These are phyloP conservation scores for Trachemys scripta DNA, from an alignment of 2,113 vertebrate genomes.

Conservation along the genomic window DNA sequence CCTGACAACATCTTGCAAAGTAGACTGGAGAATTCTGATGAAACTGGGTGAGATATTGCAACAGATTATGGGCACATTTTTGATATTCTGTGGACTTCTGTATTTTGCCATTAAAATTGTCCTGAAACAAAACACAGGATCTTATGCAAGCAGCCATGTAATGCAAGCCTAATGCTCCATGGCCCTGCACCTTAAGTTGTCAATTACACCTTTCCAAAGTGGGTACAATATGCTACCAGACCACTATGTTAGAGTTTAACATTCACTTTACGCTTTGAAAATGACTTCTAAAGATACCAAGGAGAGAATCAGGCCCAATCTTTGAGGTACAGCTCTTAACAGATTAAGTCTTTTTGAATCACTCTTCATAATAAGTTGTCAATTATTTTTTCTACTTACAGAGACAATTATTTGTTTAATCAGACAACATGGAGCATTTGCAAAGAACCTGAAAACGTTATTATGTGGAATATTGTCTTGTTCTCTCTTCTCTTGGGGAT, in stretches of 20 bases:
- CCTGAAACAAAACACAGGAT: not conserved
- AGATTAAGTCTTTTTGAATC: not conserved
- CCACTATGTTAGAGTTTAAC: not conserved
- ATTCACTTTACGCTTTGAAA: not conserved
- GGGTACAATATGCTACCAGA: not conserved
- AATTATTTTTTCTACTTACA: conserved; percentile 16
- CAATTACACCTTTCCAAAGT: not conserved
- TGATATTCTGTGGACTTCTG: not conserved
- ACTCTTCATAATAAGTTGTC: not conserved
- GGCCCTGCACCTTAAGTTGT: not conserved
- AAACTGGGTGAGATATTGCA: not conserved
- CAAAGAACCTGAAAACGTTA: conserved; percentile 74
- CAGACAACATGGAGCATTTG: conserved; percentile 80
- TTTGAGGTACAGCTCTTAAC: not conserved
- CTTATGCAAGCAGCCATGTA: not conserved
- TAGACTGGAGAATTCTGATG: not conserved
- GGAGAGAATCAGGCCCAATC: not conserved
- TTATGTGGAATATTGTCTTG: conserved; percentile 85
- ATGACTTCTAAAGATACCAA: not conserved
- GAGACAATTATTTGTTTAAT: conserved; percentile 84
- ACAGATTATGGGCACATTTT: not conserved
- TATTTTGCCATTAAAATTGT: not conserved
- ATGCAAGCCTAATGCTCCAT: not conserved
- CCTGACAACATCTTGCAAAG: not conserved
- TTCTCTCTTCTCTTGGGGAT: conserved; percentile 85